A percentile compares a stretch with the other conserved stretches of the same genome.
phyloP scores from a whole-genome alignment of 2,113 vertebrate genomes.

The Plestiodon gilberti region DNA sequence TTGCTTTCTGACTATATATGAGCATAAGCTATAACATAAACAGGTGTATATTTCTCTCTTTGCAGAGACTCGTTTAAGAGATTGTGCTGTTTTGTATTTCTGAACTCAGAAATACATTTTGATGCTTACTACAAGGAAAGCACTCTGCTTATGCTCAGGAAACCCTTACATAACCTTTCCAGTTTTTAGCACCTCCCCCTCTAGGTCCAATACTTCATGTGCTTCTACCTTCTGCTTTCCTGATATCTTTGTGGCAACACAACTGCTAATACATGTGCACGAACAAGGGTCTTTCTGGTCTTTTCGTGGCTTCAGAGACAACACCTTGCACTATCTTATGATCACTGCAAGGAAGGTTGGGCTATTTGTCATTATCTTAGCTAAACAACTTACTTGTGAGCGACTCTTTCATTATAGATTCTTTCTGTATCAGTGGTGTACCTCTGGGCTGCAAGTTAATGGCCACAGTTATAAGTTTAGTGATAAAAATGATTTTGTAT shows the following conservation, averaged over 20 bases:
- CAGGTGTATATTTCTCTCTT: no score
- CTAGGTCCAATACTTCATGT: no score
- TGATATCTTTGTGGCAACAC: neutral
- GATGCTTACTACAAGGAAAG: no score
- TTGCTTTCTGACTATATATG: no score
- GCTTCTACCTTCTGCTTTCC: no score
- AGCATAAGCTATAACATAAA: no score
- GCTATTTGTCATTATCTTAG: neutral
- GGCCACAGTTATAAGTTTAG: neutral
- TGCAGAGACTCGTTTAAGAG: no score
- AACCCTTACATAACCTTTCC: no score
- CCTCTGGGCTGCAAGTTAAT: constrained; percentile 4
- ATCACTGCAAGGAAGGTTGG: neutral
- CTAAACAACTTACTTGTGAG: neutral
- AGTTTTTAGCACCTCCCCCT: no score
- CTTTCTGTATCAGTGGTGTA: neutral
- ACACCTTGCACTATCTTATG: neutral
- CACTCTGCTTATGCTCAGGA: no score
- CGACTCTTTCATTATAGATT: constrained; percentile 4
- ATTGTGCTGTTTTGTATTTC: no score
- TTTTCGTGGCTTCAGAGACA: neutral
- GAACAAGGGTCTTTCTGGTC: neutral
- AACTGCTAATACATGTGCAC: neutral
- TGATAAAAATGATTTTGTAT: neutral
- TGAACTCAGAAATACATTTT: no score